Evolutionary conservation across 2,113 vertebrate genomes (phyloP).

Genomic region (Syngnathoides biaculeatus): DNA sequence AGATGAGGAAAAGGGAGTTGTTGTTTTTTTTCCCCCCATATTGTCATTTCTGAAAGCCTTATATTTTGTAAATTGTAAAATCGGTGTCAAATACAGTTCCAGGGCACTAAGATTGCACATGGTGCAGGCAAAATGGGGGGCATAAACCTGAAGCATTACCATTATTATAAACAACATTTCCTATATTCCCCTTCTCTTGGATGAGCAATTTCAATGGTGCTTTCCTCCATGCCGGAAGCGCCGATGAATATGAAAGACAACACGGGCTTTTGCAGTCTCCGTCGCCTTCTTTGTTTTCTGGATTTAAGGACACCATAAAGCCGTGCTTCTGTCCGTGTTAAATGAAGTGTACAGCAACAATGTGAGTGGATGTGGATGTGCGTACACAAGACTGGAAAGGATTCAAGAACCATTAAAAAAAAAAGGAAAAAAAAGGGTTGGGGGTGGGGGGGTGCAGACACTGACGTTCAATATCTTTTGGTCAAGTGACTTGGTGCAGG

Average conservation of each 20-base stretch:
- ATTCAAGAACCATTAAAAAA: slow-evolving; percentile 38
- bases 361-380: slow-evolving; percentile 31
- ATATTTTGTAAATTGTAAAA: slow-evolving; percentile 63
- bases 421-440: slow-evolving; percentile 3
- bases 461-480: slow-evolving; percentile 25
- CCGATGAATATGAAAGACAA: slow-evolving; percentile 70
- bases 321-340: slow-evolving; percentile 61
- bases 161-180: slow-evolving; percentile 71
- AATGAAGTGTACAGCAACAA: slow-evolving; percentile 59
- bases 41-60: slow-evolving; percentile 51
- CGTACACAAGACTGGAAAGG: slow-evolving; percentile 7
- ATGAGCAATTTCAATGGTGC: slow-evolving; percentile 66
- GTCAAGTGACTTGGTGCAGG: slow-evolving; percentile 76
- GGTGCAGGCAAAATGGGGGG: slow-evolving; percentile 45
- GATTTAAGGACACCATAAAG: slow-evolving; percentile 68
- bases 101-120: slow-evolving; percentile 38
- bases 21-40: slow-evolving; percentile 36
- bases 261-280: slow-evolving; percentile 64
- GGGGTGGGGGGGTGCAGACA: slow-evolving; percentile 44
- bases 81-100: slow-evolving; percentile 60
- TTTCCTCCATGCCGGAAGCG: slow-evolving; percentile 58
- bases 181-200: slow-evolving; percentile 64
- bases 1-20: slow-evolving; percentile 32
- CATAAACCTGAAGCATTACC: slow-evolving; percentile 70
- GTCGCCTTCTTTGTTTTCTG: slow-evolving; percentile 63